These are phyloP conservation scores for Heliconius melpomene DNA, from an alignment of 1,140 invertebrate genomes.

Conservation along the genomic window DNA sequence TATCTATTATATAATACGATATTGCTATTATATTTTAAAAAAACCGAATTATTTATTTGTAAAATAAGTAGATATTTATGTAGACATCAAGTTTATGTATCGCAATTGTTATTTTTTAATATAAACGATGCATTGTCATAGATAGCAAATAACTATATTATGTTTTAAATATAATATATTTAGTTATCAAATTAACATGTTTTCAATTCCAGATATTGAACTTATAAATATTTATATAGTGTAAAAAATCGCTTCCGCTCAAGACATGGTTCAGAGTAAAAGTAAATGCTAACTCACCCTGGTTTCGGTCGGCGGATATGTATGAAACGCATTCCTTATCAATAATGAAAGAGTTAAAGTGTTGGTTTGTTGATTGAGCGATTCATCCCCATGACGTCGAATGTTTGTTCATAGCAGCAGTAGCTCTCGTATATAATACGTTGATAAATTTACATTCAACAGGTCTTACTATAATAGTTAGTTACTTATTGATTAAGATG, in stretches of 20 bases:
- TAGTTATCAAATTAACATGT: no score
- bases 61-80: no score
- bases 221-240: no score
- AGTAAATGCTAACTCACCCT: constrained; percentile 61
- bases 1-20: no score
- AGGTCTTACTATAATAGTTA: background rate
- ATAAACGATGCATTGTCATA: no score
- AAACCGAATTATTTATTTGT: no score
- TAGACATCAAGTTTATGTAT: no score
- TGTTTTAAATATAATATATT: no score
- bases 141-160: no score
- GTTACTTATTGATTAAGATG: background rate
- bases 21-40: no score
- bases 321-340: constrained; percentile 52
- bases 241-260: constrained; percentile 26
- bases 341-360: constrained; percentile 58
- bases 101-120: no score
- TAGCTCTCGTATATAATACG: constrained; percentile 27
- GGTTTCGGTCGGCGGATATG: constrained; percentile 54
- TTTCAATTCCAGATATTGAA: no score
- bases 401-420: constrained; percentile 47
- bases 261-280: constrained; percentile 42
- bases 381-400: constrained; percentile 56
- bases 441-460: background rate
- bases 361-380: constrained; percentile 65